Conservation (phyloP, 2,113 vertebrate genomes). For the Cryptoleucopteryx plumbea region DNA sequence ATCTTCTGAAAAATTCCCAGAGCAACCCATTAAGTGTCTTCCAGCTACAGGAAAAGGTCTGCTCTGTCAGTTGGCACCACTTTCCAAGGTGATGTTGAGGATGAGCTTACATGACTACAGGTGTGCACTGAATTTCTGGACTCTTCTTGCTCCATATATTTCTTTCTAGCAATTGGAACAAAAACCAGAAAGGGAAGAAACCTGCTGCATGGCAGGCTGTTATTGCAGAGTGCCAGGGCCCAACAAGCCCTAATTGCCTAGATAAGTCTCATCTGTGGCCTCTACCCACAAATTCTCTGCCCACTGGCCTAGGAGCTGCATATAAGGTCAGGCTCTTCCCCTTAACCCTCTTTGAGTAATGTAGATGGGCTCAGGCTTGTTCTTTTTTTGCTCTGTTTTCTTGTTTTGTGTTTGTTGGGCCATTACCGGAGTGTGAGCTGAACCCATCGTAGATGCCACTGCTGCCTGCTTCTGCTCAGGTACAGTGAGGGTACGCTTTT, state of each 20-base stretch:
- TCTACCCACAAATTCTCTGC: no score
- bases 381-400: background rate
- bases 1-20: background rate
- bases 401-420: background rate
- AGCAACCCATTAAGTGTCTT: background rate
- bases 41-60: background rate
- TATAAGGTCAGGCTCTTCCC: background rate
- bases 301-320: background rate
- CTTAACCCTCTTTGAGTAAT: fast-evolving
- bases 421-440: no score
- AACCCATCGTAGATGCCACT: background rate
- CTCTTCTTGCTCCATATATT: background rate
- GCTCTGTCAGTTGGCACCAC: background rate
- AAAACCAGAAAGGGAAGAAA: background rate
- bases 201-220: background rate
- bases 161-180: background rate
- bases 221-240: background rate
- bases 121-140: background rate
- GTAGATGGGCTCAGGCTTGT: fast-evolving
- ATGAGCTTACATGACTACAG: background rate
- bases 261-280: background rate
- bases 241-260: background rate
- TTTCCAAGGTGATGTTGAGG: background rate
- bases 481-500: fast-evolving
- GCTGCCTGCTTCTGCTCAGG: background rate